A percentile compares a stretch with the other conserved stretches of the same genome.
phyloP scores from a whole-genome alignment of 1,140 invertebrate genomes.

The Ips typographus region DNA sequence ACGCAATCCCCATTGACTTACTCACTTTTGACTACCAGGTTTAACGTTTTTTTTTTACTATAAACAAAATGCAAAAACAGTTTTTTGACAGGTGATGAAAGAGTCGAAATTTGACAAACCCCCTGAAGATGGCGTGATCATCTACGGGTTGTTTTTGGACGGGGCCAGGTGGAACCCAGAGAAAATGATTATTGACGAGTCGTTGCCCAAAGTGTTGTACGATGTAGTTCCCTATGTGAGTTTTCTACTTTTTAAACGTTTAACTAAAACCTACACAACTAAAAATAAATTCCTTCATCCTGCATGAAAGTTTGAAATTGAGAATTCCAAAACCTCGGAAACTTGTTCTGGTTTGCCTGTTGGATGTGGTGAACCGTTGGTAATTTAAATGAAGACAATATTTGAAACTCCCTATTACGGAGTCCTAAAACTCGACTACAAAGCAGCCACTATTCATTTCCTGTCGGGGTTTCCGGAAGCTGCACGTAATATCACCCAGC shows the following conservation, averaged over 20 bases:
- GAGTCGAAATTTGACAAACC: slow-evolving; percentile 51
- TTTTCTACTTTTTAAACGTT: slow-evolving; percentile 19
- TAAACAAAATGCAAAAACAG: background rate
- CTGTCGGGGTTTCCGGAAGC: no score
- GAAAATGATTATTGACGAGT: slow-evolving; percentile 73
- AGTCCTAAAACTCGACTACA: no score
- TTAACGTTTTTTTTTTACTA: slow-evolving; percentile 3
- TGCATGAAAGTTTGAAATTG: no score
- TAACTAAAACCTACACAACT: no score
- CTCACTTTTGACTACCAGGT: slow-evolving; percentile 82
- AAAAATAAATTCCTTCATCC: no score
- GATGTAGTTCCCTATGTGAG: slow-evolving; percentile 77
- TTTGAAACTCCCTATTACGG: no score
- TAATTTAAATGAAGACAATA: no score
- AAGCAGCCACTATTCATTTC: no score
- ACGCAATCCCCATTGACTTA: slow-evolving; percentile 88
- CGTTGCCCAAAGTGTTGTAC: slow-evolving; percentile 78
- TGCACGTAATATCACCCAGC: no score
- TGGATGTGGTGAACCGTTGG: no score
- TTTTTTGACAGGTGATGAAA: slow-evolving; percentile 50
- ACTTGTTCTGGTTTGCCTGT: no score
- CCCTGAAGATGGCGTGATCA: slow-evolving; percentile 80
- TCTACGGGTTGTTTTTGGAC: slow-evolving; percentile 85
- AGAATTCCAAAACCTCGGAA: no score
- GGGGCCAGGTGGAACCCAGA: slow-evolving; percentile 80